Percentiles rank a stretch among this genome's conserved stretches.
Evolutionary conservation across 2,888 invertebrate species (phyloP).

Genomic region (Conops quadrifasciatus): DNA sequence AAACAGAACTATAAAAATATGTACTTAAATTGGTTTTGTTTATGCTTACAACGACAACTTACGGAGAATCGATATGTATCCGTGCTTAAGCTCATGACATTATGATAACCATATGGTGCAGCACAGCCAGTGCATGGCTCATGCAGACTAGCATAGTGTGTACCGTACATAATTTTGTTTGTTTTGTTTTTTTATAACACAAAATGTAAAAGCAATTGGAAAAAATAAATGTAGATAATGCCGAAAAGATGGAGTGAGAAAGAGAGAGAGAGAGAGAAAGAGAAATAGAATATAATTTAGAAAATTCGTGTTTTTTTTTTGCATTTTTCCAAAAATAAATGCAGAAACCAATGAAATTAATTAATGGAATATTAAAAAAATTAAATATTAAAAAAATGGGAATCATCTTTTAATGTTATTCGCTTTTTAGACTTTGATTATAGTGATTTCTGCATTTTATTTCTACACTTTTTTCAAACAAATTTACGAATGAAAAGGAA

Average conservation of each 20-base stretch:
- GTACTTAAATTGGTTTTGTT: no score
- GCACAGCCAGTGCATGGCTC: conserved; percentile 84
- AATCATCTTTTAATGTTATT: no score
- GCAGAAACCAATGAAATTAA: conserved; percentile 13
- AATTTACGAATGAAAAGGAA: neutral
- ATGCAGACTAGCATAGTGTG: conserved; percentile 68
- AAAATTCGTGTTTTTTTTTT: conserved; percentile 18
- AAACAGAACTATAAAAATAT: no score
- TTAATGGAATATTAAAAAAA: no score
- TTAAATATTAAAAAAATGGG: no score
- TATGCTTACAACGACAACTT: conserved; percentile 69
- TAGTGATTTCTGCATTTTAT: conserved; percentile 2
- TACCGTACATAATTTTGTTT: conserved; percentile 35
- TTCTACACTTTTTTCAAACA: neutral
- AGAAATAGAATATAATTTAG: conserved; percentile 37
- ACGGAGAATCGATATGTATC: conserved; percentile 87
- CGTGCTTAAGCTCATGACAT: conserved; percentile 89
- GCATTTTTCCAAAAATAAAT: conserved; percentile 24
- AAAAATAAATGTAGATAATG: conserved; percentile 25
- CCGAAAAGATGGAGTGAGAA: conserved; percentile 35
- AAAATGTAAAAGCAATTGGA: conserved; percentile 39
- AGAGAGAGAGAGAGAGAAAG: conserved; percentile 34
- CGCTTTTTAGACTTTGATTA: neutral
- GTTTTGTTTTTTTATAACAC: conserved; percentile 37
- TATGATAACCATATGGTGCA: conserved; percentile 94